phyloP scores from a whole-genome alignment of 2,888 invertebrate genomes.

The Apamea epomidion region DNA sequence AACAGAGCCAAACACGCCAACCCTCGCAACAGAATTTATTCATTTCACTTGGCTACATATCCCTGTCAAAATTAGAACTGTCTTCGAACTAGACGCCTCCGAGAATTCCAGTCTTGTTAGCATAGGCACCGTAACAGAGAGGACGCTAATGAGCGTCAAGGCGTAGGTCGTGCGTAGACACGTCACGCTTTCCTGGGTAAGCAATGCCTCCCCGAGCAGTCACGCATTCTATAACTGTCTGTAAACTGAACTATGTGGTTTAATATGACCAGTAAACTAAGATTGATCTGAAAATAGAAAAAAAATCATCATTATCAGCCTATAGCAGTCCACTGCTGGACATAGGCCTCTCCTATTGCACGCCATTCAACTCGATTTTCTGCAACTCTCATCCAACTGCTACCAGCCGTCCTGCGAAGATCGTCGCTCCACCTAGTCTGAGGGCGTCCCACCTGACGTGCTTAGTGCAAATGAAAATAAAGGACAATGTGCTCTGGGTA shows the following conservation, averaged over 20 bases:
- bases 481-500: neutral
- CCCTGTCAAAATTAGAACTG: slow-evolving; percentile 25
- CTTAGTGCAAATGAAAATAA: neutral
- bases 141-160: slow-evolving; percentile 75
- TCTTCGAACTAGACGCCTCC: slow-evolving; percentile 27
- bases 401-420: too few relatives aligned
- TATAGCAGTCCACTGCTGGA: too few relatives aligned
- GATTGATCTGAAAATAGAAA: neutral
- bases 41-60: neutral
- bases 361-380: too few relatives aligned
- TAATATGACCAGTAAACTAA: neutral
- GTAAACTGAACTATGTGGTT: slow-evolving; percentile 18
- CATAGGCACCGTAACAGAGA: slow-evolving; percentile 62
- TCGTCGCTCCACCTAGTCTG: too few relatives aligned
- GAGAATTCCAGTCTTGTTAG: slow-evolving; percentile 52
- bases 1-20: neutral
- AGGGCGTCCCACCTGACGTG: too few relatives aligned
- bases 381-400: too few relatives aligned
- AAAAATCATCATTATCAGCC: too few relatives aligned
- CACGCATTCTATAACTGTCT: slow-evolving; percentile 67
- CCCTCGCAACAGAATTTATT: neutral
- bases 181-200: slow-evolving; percentile 78
- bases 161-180: slow-evolving; percentile 71
- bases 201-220: slow-evolving; percentile 67
- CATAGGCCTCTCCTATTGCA: too few relatives aligned